Base-by-base conservation (phyloP, 53 echinoderm and acorn worm species). In the Zoroaster sp. region DNA sequence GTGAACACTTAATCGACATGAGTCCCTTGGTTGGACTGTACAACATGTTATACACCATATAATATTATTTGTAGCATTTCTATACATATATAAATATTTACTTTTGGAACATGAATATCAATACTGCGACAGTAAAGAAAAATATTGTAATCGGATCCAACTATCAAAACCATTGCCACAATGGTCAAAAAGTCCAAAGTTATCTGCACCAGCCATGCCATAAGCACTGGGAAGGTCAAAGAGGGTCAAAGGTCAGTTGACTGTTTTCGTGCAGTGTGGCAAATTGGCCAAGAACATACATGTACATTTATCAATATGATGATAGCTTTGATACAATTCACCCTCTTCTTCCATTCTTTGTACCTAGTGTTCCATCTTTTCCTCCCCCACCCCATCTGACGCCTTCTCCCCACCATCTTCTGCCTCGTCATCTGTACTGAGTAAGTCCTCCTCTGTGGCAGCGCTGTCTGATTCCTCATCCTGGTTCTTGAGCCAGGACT, bases 281-380 rank as follows among this genome's bases (percentile, higher is more conserved):
- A n/a, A n/a, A n/a, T n/a, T n/a, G n/a, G n/a, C n/a, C n/a, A n/a
- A n/a, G n/a, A n/a, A n/a, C n/a, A n/a, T n/a, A n/a, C n/a, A n/a
- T n/a, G n/a, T n/a, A n/a, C n/a, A n/a, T n/a, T n/a, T n/a, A n/a
- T n/a, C n/a, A n/a, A n/a, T n/a, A n/a, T n/a, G n/a, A n/a, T n/a
- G n/a, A n/a, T n/a, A 7, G 13, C 7, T 7, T 46, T 9, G 7
- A 46, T 46, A 13, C 13, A 46, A 7, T 13, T 9, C 13, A 9
- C 47, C 47, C 47, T 46, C 13, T 13, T 46, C 21, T 7, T n/a
- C 36, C 75, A 17, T 75, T 10, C 30, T 11, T n/a, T 40, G n/a
- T 34, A 35, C n/a, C 91, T 76, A 96, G 53, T 93, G 95, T 69
- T 96, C 96, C 96, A 96, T 96, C 32, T 73, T 75, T 23, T 95